Base-by-base conservation (phyloP, 1,140 invertebrate species). In the Scaptomyza montana region DNA sequence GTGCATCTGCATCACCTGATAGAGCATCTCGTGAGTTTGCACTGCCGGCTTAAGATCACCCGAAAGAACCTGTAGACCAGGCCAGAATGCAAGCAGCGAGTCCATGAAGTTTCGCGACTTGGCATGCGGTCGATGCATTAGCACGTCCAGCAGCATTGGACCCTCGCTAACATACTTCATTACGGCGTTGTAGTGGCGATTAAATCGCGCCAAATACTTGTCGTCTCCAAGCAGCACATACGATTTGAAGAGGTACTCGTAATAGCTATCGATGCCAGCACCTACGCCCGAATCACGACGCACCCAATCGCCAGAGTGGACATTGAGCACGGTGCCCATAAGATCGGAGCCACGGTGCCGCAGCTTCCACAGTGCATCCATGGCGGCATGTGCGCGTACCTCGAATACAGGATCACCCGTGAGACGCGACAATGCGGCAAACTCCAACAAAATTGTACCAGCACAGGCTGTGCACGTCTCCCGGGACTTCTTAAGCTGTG, bases 201-300 rank as follows among this genome's bases (percentile, higher is more conserved):
- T 98, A 92, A 99, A 99, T 64, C 98, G 93, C 21, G 96, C 95
- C 67, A 99, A 93, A 93, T 99, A 99, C 74, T 96, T 96, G 95
- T 98, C 94, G 95, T 98, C 91, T 92, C 98, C 96, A 2, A 97
- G 93, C 68, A 97, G 93, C 74, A 97, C 96, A 84, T 97, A 97
- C 0, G 98, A 98, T 92, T 99, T 99, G 13, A 99, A 94, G 76
- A 98, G 97, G 92, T 99, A 99, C 92, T 99, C 98, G 92, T 99
- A 99, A 92, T 99, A 99, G 0, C 98, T 99, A 92, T 99, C 98
- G 76, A 99, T 99, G 8, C 99, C 98, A 45, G 98, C 99, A n/a
- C 99, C 99, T 16, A 99, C 98, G 3, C 98, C 98, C 30, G 97
- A 97, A 92, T 99, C 98, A 90, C 98, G 94, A 21, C 98, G 93